Percentiles rank a stretch among this genome's conserved stretches.
Evolutionary conservation across 2,113 vertebrate genomes (phyloP).

Genomic region (Crotophaga sulcirostris): DNA sequence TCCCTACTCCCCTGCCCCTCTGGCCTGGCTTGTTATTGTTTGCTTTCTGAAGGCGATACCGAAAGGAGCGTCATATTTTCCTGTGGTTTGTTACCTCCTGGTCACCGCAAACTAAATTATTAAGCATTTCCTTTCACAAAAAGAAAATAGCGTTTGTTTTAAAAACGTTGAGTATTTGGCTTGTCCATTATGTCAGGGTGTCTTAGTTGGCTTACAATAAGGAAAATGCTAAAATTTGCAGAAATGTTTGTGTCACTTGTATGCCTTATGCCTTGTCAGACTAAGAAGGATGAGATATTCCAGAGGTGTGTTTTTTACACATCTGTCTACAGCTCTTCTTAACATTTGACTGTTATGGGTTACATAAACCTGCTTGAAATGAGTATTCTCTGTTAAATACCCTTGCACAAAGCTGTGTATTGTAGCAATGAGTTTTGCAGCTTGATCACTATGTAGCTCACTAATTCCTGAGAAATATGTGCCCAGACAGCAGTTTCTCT

Average conservation of each 20-base stretch:
- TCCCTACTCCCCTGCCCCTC: rapidly evolving
- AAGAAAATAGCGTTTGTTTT: neutral
- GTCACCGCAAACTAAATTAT: neutral
- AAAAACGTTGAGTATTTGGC: neutral
- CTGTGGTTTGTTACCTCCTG: neutral
- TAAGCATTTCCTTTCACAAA: neutral
- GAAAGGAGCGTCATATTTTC: neutral
- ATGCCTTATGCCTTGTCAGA: neutral
- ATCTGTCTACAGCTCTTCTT: neutral
- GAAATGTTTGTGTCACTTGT: neutral
- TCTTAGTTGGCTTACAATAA: neutral
- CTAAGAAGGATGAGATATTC: neutral
- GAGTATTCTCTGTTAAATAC: neutral
- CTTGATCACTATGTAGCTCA: neutral
- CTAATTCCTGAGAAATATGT: constrained; percentile 33
- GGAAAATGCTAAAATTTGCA: neutral
- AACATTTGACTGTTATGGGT: neutral
- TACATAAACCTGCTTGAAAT: neutral
- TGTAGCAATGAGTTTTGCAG: neutral
- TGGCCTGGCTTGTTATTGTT: neutral
- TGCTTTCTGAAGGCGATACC: neutral
- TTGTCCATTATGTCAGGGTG: neutral
- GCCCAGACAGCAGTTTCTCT: constrained; percentile 5
- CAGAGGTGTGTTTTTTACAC: neutral
- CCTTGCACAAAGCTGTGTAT: neutral